Evolutionary conservation across 1,140 invertebrate species (phyloP).

Genomic region (Trachymyrmex septentrionalis): DNA sequence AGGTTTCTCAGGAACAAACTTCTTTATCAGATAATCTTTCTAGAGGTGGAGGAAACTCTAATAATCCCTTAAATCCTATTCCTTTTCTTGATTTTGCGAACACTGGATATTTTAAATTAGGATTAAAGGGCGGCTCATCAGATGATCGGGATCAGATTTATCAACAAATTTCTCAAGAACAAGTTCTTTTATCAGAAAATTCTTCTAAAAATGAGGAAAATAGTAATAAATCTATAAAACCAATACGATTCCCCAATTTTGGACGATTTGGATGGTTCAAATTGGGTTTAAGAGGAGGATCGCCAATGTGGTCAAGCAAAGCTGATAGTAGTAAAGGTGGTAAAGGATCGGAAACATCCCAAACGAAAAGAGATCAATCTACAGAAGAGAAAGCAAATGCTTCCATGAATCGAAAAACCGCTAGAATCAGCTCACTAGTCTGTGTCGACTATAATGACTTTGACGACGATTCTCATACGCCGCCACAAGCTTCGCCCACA

Average conservation of each 20-base stretch:
- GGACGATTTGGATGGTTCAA: conserved; percentile 88
- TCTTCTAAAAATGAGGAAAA: conserved; percentile 86
- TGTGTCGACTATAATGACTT: conserved; percentile 89
- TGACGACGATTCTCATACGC: conserved; percentile 88
- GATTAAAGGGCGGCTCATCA: conserved; percentile 90
- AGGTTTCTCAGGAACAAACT: conserved; percentile 78
- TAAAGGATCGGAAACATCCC: conserved; percentile 83
- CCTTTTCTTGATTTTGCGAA: conserved; percentile 83
- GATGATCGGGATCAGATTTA: conserved; percentile 38
- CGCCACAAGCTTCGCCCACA: conserved; percentile 87
- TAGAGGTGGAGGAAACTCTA: conserved; percentile 42
- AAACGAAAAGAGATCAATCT: conserved; percentile 67
- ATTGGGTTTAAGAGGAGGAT: conserved; percentile 90
- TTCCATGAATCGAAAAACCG: conserved; percentile 86
- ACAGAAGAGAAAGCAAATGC: conserved; percentile 84
- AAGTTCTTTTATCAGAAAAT: conserved; percentile 74
- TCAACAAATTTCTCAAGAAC: conserved; percentile 70
- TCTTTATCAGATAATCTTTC: conserved; percentile 77
- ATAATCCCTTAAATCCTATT: conserved; percentile 47
- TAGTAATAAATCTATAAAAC: conserved; percentile 86
- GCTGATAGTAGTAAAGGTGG: conserved; percentile 82
- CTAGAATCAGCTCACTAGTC: conserved; percentile 88
- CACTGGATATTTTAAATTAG: conserved; percentile 88
- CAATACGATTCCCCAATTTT: conserved; percentile 86
- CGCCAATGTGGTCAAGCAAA: conserved; percentile 90